Base-by-base conservation (phyloP, 2,113 vertebrate genomes). In the Edolisoma coerulescens region DNA sequence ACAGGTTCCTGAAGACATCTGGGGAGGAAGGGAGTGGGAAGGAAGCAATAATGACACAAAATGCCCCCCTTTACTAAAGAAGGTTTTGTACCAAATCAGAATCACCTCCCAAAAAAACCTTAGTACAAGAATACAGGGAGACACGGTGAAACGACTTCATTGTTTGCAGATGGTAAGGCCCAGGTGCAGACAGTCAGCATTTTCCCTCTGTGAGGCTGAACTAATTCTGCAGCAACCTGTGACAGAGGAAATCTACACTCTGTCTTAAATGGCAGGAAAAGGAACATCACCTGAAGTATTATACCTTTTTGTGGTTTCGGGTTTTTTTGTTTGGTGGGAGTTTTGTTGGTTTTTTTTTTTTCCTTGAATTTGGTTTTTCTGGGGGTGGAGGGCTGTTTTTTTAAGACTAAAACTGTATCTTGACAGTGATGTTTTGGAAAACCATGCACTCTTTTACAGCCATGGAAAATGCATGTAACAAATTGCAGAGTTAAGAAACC, bases 131-230 rank as follows among this genome's bases (percentile, higher is more conserved):
- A 64, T 6, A 10, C 5, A 53, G 12, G 21, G 18, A 91, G 33
- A 87, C 24, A 49, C 1, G 1, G 13, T 11, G 28, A 63, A 89
- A 63, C 8, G 11, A 19, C 11, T 49, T 67, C 23, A 59, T 9
- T 8, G 30, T 42, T 37, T 39, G 17, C 17, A 39, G 47, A 6
- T 0, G 0, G 32, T 16, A 73, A 69, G 54, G 14, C 21, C 23
- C 39, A 67, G 39, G 47, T 33, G 42, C 42, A 81, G 28, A 54
- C 4, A 47, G 24, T 14, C 33, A 35, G 6, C 47, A 56, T 69
- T 65, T 24, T 63, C 45, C 20, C 13, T 33, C 16, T 39, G 10
- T 0, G 1, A 89, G 45, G 17, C n/a, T 39, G 39, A 87, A 84
- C 13, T 71, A 79, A 13, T 27, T 74, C 24, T 64, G 49, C 41